A percentile compares a stretch with the other conserved stretches of the same genome.
Conservation (phyloP, 2,113 vertebrate genomes). For the Urocolius indicus region DNA sequence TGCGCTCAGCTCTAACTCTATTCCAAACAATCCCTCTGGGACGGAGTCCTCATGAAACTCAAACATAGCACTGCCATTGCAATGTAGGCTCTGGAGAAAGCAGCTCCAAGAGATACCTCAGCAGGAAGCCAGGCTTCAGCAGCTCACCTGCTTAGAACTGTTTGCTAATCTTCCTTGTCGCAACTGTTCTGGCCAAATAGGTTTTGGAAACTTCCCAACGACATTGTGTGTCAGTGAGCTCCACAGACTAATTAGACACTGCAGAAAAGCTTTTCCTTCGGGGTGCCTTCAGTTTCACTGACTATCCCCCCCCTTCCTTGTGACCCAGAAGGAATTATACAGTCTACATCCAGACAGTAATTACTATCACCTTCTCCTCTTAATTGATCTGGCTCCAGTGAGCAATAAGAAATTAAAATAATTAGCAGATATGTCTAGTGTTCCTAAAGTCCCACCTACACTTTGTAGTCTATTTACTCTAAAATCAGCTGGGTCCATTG, state of each 20-base stretch:
- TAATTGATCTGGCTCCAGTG: constrained; percentile 57
- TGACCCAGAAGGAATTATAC: constrained; percentile 50
- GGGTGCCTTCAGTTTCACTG: constrained; percentile 1
- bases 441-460: constrained; percentile 1
- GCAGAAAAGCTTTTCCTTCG: constrained; percentile 13
- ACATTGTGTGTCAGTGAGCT: neutral
- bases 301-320: neutral
- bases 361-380: constrained; percentile 50
- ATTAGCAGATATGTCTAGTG: constrained; percentile 43
- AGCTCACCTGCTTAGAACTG: neutral
- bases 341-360: constrained; percentile 60
- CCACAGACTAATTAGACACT: constrained; percentile 46
- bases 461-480: constrained; percentile 22
- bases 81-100: neutral
- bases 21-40: neutral
- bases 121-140: neutral
- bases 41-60: neutral
- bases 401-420: constrained; percentile 67
- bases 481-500: neutral
- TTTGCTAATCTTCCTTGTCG: neutral
- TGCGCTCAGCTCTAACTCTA: fast-evolving
- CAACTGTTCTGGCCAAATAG: neutral
- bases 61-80: fast-evolving
- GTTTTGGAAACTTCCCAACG: neutral
- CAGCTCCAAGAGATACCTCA: neutral